These are phyloP conservation scores for Lepidonotus clava DNA, from an alignment of 2,888 invertebrate genomes.

Conservation along the genomic window DNA sequence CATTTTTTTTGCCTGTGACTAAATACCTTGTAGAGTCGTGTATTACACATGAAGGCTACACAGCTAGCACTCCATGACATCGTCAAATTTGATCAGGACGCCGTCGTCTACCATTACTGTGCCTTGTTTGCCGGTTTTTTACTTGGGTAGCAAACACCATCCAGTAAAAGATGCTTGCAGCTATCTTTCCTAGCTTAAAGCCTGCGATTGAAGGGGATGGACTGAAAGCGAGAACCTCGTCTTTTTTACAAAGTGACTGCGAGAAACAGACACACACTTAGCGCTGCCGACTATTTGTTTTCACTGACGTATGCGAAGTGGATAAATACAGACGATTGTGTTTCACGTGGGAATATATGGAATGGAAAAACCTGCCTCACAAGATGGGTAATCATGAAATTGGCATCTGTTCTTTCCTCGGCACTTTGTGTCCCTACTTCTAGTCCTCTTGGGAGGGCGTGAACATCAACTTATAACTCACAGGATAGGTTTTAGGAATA, in stretches of 20 bases:
- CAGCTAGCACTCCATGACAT: constrained; percentile 2
- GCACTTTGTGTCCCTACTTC: background rate
- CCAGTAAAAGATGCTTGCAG: constrained; percentile 27
- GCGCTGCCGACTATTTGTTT: constrained; percentile 27
- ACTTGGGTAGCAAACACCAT: constrained; percentile 34
- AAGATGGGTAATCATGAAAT: constrained; percentile 49
- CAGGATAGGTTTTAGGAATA: no score
- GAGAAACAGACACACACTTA: constrained; percentile 8
- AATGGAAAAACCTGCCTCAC: background rate
- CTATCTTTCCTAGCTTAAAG: no score
- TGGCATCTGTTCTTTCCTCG: constrained; percentile 10
- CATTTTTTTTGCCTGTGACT: background rate
- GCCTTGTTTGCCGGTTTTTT: constrained; percentile 43
- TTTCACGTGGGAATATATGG: constrained; percentile 17
- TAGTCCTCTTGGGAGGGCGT: background rate
- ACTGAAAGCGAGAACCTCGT: background rate
- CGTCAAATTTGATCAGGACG: constrained; percentile 45
- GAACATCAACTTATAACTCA: background rate
- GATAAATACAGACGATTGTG: constrained; percentile 38
- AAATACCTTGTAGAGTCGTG: background rate
- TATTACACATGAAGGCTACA: background rate
- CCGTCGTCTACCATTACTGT: constrained; percentile 17
- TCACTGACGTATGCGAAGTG: constrained; percentile 11
- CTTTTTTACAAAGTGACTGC: constrained; percentile 41
- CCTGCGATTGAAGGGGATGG: background rate